Evolutionary conservation across 2,888 invertebrate genomes (phyloP).

Genomic region (Lasioglossum pauxillum): DNA sequence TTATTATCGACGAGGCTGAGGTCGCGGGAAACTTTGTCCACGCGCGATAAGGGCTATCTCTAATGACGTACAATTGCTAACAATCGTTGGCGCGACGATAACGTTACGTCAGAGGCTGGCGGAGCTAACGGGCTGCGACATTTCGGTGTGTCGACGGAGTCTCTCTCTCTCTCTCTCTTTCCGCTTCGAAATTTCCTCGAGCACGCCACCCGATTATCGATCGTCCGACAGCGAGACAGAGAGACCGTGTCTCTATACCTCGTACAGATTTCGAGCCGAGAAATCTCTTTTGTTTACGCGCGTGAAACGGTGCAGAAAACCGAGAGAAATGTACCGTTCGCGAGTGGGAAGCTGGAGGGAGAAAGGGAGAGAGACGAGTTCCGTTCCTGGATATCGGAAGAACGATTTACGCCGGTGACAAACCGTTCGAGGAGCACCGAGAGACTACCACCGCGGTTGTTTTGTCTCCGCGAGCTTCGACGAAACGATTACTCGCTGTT

Average conservation of each 20-base stretch:
- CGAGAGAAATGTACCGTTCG: neutral
- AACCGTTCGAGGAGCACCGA: conserved; percentile 41
- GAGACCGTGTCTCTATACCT: neutral
- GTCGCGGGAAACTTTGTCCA: neutral
- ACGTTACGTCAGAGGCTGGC: neutral
- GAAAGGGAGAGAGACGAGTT: conserved; percentile 1
- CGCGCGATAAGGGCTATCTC: conserved; percentile 48
- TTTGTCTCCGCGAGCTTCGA: conserved; percentile 8
- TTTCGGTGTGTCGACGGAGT: neutral
- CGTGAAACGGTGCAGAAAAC: neutral
- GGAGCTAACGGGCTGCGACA: neutral
- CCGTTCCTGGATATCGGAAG: conserved; percentile 55
- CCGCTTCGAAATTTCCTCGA: conserved; percentile 7
- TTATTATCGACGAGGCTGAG: neutral
- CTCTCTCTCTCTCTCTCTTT: neutral
- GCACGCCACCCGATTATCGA: conserved; percentile 5
- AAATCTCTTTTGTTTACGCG: conserved; percentile 23
- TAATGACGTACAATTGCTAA: conserved; percentile 23
- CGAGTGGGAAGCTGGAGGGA: neutral
- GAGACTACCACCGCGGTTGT: conserved; percentile 13
- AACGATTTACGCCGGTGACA: conserved; percentile 60
- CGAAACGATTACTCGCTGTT: conserved; percentile 3
- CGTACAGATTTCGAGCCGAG: neutral
- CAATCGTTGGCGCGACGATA: conserved; percentile 19
- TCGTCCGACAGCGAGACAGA: neutral